phyloP scores from a whole-genome alignment of 2,888 invertebrate species.

The Tetrapedia diversipes region DNA sequence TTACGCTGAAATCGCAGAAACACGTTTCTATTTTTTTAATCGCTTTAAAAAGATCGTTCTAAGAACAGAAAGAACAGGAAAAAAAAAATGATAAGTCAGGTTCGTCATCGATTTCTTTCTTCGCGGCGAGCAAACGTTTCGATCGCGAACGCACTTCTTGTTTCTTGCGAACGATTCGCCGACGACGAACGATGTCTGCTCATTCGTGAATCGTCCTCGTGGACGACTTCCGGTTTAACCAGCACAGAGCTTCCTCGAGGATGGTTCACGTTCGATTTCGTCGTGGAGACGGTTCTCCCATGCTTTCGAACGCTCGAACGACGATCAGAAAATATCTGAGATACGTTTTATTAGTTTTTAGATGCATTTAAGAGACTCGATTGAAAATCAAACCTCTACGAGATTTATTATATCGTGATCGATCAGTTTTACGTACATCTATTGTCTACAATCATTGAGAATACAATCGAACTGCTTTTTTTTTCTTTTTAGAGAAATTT shows the following conservation, averaged over 20 bases:
- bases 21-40: constrained; percentile 36
- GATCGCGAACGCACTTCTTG: constrained; percentile 74
- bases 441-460: too few species aligned
- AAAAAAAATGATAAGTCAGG: constrained; percentile 68
- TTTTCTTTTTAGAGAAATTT: too few species aligned
- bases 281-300: constrained; percentile 78
- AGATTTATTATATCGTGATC: too few species aligned
- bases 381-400: too few species aligned
- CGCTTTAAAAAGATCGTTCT: constrained; percentile 25
- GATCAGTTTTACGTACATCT: too few species aligned
- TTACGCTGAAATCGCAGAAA: constrained; percentile 25
- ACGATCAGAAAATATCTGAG: not conserved
- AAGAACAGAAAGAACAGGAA: not conserved
- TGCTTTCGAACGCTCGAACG: constrained; percentile 21
- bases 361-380: too few species aligned
- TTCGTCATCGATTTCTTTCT: constrained; percentile 69
- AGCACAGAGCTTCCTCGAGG: not conserved
- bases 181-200: not conserved
- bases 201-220: not conserved
- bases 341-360: too few species aligned
- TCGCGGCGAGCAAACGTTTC: constrained; percentile 67
- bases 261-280: not conserved
- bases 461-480: too few species aligned
- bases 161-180: constrained; percentile 37
- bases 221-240: constrained; percentile 1